Percentiles rank a stretch among this genome's conserved stretches.
phyloP scores from a whole-genome alignment of 92 coral and sea anemone species.

The Virgularia gustaviana region DNA sequence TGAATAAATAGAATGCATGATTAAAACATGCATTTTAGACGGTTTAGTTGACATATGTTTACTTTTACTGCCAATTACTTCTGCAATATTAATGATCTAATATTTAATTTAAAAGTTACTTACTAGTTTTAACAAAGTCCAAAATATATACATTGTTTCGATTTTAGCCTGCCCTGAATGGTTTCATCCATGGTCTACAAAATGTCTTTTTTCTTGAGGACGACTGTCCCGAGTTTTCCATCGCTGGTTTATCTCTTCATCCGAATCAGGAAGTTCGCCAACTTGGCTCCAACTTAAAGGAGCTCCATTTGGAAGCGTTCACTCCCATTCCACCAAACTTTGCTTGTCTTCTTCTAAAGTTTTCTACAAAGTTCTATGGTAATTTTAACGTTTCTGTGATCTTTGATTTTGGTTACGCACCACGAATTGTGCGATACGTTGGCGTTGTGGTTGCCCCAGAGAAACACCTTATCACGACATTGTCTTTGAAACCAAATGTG shows the following conservation, averaged over 20 bases:
- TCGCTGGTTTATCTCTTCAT: slow-evolving; percentile 50
- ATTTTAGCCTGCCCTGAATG: slow-evolving; percentile 61
- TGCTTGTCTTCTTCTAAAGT: slow-evolving; percentile 60
- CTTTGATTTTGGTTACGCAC: slow-evolving; percentile 72
- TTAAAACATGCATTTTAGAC: no score
- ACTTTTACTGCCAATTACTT: no score
- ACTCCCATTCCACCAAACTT: slow-evolving; percentile 27
- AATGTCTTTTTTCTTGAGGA: slow-evolving; percentile 78
- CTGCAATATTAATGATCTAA: no score
- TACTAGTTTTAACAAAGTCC: not conserved
- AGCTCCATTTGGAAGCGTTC: slow-evolving; percentile 12
- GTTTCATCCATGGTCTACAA: slow-evolving; percentile 59
- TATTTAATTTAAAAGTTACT: not conserved
- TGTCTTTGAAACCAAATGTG: slow-evolving; percentile 34
- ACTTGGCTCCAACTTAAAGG: slow-evolving; percentile 57
- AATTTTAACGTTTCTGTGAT: slow-evolving; percentile 74
- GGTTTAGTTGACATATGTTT: no score
- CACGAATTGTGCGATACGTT: slow-evolving; percentile 67
- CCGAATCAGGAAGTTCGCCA: slow-evolving; percentile 32
- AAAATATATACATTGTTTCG: not conserved
- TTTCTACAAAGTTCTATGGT: slow-evolving; percentile 69
- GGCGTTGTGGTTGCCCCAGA: slow-evolving; percentile 93
- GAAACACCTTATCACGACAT: slow-evolving; percentile 54
- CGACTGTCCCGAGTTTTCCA: slow-evolving; percentile 67
- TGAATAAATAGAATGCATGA: no score